Base-by-base conservation (phyloP, 2,888 invertebrate species). In the Hemithea aestivaria region DNA sequence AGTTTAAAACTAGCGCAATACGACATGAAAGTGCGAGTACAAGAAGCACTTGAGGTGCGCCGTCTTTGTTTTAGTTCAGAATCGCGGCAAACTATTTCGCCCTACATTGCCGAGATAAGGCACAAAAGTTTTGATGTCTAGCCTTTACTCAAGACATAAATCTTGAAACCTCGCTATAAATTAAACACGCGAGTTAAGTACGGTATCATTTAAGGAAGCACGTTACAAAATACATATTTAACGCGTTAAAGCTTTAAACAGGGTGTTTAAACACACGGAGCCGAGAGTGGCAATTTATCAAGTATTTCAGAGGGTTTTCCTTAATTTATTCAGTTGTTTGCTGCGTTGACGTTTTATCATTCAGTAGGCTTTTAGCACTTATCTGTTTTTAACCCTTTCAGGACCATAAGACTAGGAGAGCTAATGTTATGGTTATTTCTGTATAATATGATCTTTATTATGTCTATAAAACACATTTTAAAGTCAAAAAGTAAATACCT, bases 301-400 rank as follows among this genome's bases (percentile, higher is more conserved):
- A 64, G 62, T 57, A 68, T 71, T 74, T 70, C 58, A 57, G 62
- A 62, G 63, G 64, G 63, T 63, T 16, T 64, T 61, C 55, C 57
- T 64, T 71, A 75, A 73, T 73, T 72, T 71, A 71, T 73, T 67
- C 68, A 52, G 65, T 62, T 70, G 67, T 67, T 65, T 67, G 64
- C 51, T 58, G 57, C 65, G 62, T 66, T 66, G 71, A 66, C 66
- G 72, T 73, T 73, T 72, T 71, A 51, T 44, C 67, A 66, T 69
- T 16, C 2, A 16, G 2, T 16, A 5, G 16, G 16, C 2, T 2
- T 16, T n/a, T n/a, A n/a, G n/a, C n/a, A n/a, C n/a, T n/a, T n/a
- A n/a, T n/a, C n/a, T n/a, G n/a, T n/a, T n/a, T n/a, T n/a, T n/a
- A n/a, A n/a, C n/a, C n/a, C n/a, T n/a, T n/a, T n/a, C n/a, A n/a